Conservation (phyloP, 2,797 vertebrate species). For the Heterohyrax brucei region DNA sequence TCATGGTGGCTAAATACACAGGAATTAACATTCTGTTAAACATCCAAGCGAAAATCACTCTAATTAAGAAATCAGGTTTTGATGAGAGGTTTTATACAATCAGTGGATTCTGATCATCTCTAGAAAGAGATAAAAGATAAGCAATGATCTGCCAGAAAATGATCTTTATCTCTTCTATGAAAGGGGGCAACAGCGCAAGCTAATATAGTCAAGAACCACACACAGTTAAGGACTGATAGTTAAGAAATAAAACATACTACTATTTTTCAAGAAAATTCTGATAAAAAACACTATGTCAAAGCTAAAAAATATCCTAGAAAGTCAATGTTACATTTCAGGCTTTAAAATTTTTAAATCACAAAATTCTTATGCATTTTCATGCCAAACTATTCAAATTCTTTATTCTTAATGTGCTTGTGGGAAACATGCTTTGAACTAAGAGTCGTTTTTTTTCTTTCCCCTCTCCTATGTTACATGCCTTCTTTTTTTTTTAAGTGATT, state of each 20-base stretch:
- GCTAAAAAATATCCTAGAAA: not conserved
- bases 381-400: not conserved
- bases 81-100: slow-evolving; percentile 82
- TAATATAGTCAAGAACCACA: not conserved
- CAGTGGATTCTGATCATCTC: slow-evolving; percentile 80
- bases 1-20: slow-evolving; percentile 56
- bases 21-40: slow-evolving; percentile 86
- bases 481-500: not conserved
- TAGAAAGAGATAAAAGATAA: slow-evolving; percentile 83
- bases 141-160: slow-evolving; percentile 76
- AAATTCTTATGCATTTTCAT: not conserved
- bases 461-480: not conserved
- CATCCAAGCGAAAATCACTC: slow-evolving; percentile 62
- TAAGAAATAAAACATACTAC: not conserved
- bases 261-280: slow-evolving; percentile 32
- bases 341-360: slow-evolving; percentile 48
- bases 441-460: rapidly evolving
- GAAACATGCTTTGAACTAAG: not conserved
- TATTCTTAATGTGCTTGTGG: not conserved
- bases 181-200: not conserved
- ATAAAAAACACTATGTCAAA: not conserved
- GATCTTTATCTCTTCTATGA: slow-evolving; percentile 74
- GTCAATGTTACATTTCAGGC: not conserved
- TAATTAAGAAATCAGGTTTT: slow-evolving; percentile 77
- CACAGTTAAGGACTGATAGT: not conserved